These are phyloP conservation scores for Albula glossodonta DNA, from an alignment of 2,113 vertebrate species.

Conservation along the genomic window DNA sequence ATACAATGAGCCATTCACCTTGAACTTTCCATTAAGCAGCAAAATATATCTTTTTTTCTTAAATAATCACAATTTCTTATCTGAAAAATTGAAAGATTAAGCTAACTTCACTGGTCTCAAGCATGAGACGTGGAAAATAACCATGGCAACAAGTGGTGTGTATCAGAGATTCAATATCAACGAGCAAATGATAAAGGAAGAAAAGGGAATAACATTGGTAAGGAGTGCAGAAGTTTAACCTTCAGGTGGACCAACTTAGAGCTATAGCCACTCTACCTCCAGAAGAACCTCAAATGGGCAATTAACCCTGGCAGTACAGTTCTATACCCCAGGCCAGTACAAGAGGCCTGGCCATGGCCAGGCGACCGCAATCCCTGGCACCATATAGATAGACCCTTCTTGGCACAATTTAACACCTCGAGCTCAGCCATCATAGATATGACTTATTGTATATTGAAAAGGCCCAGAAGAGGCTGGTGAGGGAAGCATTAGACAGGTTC, in stretches of 20 bases:
- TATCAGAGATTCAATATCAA: not conserved
- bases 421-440: too few species aligned
- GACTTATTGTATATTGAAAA: too few species aligned
- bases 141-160: not conserved
- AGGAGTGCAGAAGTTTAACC: not conserved
- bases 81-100: not conserved
- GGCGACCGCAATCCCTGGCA: too few species aligned
- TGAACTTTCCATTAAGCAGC: slow-evolving; percentile 1
- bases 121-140: not conserved
- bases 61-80: slow-evolving; percentile 12
- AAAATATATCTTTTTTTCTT: not conserved
- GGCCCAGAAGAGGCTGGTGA: too few species aligned
- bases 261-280: too few species aligned
- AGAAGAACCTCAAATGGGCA: too few species aligned
- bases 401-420: too few species aligned
- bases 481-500: too few species aligned
- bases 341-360: too few species aligned
- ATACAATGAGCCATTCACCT: not conserved
- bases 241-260: not conserved
- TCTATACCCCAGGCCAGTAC: too few species aligned
- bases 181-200: not conserved
- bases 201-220: not conserved
- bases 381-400: too few species aligned
- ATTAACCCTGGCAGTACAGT: too few species aligned
- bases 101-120: not conserved